Evolutionary conservation across 2,888 invertebrate species (phyloP), one percentile per base, ranked within the genome.

Genomic region (Apamea crenata): DNA sequence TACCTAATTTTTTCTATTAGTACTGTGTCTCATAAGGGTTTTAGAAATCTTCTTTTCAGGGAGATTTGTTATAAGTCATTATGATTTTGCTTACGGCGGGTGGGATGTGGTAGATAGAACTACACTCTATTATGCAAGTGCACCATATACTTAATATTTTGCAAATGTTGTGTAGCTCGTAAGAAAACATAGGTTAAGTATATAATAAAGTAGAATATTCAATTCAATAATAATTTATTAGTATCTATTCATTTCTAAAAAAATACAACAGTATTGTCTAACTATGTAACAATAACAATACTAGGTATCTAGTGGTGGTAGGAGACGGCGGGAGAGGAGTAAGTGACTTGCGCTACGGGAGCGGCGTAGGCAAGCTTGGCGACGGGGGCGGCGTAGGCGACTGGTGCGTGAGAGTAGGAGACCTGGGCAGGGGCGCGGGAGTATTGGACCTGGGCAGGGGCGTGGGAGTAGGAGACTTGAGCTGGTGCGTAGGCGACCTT

Each of bases 311-410:
- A 96, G 93, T 96, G 95, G 89, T 95, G 94, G 94, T 96, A 96
- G 82, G 95, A 95, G 90, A 96, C 91, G 78, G 91, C 92, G 73
- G 96, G 96, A 53, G 96, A 95, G 2, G 95, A 93, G 93, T 91
- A 96, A 80, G 93, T 88, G 65, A 96, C 95, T 72, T 95, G n/a
- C n/a, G n/a, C n/a, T n/a, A n/a, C n/a, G n/a, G n/a, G n/a, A n/a
- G n/a, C n/a, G n/a, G n/a, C n/a, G 95, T 91, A 89, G 73, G 86
- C 78, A 65, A 84, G 14, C 71, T 84, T 84, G 74, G 80, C 74
- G 53, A 90, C 85, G 32, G 92, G 92, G 25, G 86, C 77, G 50
- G 80, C 32, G 80, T 80, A 80, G 65, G 79, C 87, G 7, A 92
- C 88, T 32, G 93, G 93, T 2, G 93, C 93, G 10, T 66, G 74